Percentiles rank a stretch among this genome's conserved stretches.
Evolutionary conservation across 1,140 invertebrate species (phyloP).

Genomic region (Bombus waltoni): DNA sequence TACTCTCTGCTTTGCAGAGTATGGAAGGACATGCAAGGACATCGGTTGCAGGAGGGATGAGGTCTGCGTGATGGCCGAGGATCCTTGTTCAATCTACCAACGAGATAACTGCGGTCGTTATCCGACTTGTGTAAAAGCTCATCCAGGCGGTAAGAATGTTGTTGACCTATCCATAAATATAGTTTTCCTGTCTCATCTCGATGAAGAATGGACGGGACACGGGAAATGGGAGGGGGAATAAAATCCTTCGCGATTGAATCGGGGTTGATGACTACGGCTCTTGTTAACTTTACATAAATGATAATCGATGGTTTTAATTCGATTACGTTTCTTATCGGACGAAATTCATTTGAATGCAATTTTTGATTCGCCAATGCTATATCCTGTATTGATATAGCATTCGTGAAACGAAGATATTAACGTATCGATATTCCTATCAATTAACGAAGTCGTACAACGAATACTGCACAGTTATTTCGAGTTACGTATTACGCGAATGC

Average conservation of each 20-base stretch:
- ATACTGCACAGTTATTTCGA: no score
- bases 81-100: slow-evolving; percentile 85
- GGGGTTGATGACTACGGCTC: not conserved
- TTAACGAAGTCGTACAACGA: no score
- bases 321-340: not conserved
- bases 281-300: not conserved
- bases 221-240: not conserved
- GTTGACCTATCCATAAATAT: slow-evolving; percentile 33
- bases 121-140: slow-evolving; percentile 85
- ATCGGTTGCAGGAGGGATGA: slow-evolving; percentile 89
- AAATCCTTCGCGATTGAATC: not conserved
- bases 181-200: not conserved
- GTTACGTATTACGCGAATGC: no score
- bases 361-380: not conserved
- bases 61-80: slow-evolving; percentile 88
- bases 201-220: not conserved
- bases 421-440: no score
- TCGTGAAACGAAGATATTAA: no score
- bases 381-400: not conserved
- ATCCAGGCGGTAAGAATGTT: slow-evolving; percentile 67
- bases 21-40: slow-evolving; percentile 88
- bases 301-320: not conserved
- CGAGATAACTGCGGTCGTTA: slow-evolving; percentile 85
- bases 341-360: not conserved
- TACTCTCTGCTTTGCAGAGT: slow-evolving; percentile 85